Base-by-base conservation (phyloP, 2,113 vertebrate species). In the Aptenodytes patagonicus region DNA sequence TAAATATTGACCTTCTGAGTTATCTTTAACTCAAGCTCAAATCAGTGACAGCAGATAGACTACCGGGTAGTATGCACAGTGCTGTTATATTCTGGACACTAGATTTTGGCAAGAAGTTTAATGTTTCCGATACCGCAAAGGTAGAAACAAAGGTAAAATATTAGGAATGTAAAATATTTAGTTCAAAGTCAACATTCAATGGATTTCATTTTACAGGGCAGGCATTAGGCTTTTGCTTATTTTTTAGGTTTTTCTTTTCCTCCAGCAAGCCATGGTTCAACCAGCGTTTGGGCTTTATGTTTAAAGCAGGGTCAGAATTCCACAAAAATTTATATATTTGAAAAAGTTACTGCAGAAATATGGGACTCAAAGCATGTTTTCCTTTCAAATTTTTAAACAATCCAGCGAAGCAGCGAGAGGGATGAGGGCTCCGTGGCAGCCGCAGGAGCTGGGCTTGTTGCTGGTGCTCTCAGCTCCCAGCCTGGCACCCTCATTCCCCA, bases 81-180 rank as follows among this genome's bases (percentile, higher is more conserved):
- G 32, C 68, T 70, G 20, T 25, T 64, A 52, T 8, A 73, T 76
- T 89, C 87, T 38, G 58, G 84, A 68, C 62, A 36, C 78, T 9
- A 22, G 54, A 57, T 90, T 94, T 87, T 89, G 93, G 93, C 87
- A 82, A 66, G 54, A 90, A 81, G 65, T 79, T 89, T 89, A 21
- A 17, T 0, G 13, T 58, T 93, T 90, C 64, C 3, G 0, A 86
- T 7, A 75, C 46, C 17, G 0, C n/a, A 38, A 69, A 89, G 83
- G 94, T 86, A 83, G 87, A 80, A 93, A 95, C 85, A 96, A 96
- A 91, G 73, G 87, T 93, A 90, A 93, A 94, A 88, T 77, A 94
- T 57, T 20, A 85, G 58, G 71, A 93, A 90, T 58, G 62, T 42
- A 90, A 91, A 95, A 95, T 81, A 90, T 83, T 70, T 83, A 95